phyloP scores from a whole-genome alignment of 2,113 vertebrate species.

The Phyllostomus discolor region DNA sequence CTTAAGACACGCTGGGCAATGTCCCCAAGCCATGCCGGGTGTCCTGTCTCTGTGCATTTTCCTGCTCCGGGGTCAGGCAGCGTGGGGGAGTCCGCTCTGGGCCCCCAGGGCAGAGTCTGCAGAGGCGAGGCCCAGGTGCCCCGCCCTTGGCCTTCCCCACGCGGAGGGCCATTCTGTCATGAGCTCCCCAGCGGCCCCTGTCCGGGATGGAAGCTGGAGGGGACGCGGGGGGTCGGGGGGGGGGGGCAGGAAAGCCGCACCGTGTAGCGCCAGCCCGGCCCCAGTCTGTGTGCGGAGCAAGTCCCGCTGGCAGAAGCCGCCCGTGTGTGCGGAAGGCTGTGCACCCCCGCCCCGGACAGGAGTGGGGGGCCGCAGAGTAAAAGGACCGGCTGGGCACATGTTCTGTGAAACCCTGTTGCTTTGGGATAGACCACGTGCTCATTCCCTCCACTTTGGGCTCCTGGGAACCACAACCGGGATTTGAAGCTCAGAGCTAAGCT shows the following conservation, averaged over 20 bases:
- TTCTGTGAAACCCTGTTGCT: not conserved
- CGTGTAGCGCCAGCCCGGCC: no score
- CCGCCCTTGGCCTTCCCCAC: not conserved
- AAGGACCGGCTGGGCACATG: accelerated
- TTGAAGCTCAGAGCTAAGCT: not conserved
- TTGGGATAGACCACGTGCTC: not conserved
- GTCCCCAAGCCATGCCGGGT: not conserved
- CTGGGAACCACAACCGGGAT: not conserved
- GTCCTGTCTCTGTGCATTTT: not conserved
- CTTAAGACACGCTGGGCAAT: no score
- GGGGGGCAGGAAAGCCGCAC: not conserved
- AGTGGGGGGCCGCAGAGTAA: not conserved
- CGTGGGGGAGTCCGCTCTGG: no score
- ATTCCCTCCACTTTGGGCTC: not conserved
- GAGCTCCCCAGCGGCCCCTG: not conserved
- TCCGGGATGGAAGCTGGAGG: not conserved
- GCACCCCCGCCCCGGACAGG: no score
- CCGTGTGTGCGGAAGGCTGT: not conserved
- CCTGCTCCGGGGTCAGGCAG: not conserved
- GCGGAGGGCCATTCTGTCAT: no score
- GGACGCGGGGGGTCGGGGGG: no score
- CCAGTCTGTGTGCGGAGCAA: not conserved
- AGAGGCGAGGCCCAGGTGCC: not conserved
- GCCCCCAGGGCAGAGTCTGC: no score
- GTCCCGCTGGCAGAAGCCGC: no score